Evolutionary conservation across 2,888 invertebrate species (phyloP).

Genomic region (Heteromyza rotundicornis): DNA sequence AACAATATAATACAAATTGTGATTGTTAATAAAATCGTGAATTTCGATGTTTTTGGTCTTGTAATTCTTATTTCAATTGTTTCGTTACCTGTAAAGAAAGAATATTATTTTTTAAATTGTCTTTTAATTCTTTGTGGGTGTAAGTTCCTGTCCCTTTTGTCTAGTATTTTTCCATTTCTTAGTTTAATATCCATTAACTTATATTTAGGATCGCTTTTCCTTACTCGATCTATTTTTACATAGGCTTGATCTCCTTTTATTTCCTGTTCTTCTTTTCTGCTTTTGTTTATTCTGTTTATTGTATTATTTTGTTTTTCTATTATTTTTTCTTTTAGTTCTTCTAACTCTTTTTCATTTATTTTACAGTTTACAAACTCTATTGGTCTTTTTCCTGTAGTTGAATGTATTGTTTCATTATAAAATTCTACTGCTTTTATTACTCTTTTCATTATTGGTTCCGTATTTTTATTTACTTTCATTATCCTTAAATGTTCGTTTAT

Average conservation of each 20-base stretch:
- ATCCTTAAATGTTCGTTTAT: slow-evolving; percentile 5
- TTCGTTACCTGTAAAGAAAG: no score
- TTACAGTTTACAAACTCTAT: not conserved
- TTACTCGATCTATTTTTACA: slow-evolving; percentile 7
- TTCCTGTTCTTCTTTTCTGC: slow-evolving; percentile 2
- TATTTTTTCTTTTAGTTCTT: not conserved
- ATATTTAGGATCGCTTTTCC: slow-evolving; percentile 12
- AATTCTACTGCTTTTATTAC: slow-evolving; percentile 8
- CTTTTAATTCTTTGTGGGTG: no score
- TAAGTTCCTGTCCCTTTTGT: no score
- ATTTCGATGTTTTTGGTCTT: no score
- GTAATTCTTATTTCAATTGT: no score
- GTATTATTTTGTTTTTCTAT: not conserved
- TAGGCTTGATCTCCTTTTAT: not conserved
- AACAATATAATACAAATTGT: no score
- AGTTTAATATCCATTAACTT: no score
- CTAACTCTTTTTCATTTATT: not conserved
- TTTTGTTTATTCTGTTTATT: slow-evolving; percentile 6
- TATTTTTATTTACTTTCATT: slow-evolving; percentile 6
- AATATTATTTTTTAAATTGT: no score
- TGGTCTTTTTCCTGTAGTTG: slow-evolving; percentile 5
- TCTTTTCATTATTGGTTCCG: slow-evolving; percentile 4
- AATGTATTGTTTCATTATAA: slow-evolving; percentile 12
- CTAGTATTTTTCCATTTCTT: no score
- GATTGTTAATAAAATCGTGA: no score